A percentile compares a stretch with the other conserved stretches of the same genome.
Conservation (phyloP, 1,140 invertebrate genomes). For the Pygmarrhopalites habei region DNA sequence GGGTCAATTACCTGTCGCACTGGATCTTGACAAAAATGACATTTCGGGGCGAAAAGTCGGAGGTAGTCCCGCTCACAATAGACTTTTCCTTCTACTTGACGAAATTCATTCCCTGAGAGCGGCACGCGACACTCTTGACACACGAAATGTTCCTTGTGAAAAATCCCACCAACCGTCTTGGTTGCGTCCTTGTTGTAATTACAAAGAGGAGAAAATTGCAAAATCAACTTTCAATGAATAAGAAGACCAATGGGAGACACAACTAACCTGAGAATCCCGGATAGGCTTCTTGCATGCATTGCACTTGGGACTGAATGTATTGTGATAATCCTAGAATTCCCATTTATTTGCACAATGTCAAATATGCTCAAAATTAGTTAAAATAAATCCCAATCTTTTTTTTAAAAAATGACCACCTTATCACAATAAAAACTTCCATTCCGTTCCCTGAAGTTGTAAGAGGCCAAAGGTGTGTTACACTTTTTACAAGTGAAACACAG, state of each 20-base stretch:
- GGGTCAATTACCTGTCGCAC: slow-evolving; percentile 10
- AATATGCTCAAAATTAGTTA: too few species aligned
- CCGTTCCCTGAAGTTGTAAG: slow-evolving; percentile 13
- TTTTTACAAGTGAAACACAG: slow-evolving; percentile 22
- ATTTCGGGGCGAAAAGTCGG: slow-evolving; percentile 60
- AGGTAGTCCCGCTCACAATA: slow-evolving; percentile 67
- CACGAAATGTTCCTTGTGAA: slow-evolving; percentile 79
- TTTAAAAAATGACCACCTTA: too few species aligned
- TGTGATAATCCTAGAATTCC: slow-evolving; percentile 56
- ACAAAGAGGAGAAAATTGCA: too few species aligned
- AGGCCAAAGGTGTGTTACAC: slow-evolving; percentile 10
- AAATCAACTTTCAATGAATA: background rate
- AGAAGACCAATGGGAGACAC: background rate
- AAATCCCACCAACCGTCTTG: slow-evolving; percentile 68
- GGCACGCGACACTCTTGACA: slow-evolving; percentile 67
- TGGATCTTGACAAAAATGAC: slow-evolving; percentile 59
- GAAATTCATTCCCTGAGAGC: slow-evolving; percentile 65
- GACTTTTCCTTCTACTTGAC: slow-evolving; percentile 58
- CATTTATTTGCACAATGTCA: too few species aligned
- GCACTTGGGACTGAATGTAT: slow-evolving; percentile 63
- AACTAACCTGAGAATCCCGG: slow-evolving; percentile 6
- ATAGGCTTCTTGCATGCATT: slow-evolving; percentile 56
- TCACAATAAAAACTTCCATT: slow-evolving; percentile 27
- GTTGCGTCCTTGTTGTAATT: slow-evolving; percentile 41
- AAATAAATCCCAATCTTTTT: too few species aligned